Conservation (phyloP, 2,797 vertebrate species). For the Macrochelys suwanniensis region DNA sequence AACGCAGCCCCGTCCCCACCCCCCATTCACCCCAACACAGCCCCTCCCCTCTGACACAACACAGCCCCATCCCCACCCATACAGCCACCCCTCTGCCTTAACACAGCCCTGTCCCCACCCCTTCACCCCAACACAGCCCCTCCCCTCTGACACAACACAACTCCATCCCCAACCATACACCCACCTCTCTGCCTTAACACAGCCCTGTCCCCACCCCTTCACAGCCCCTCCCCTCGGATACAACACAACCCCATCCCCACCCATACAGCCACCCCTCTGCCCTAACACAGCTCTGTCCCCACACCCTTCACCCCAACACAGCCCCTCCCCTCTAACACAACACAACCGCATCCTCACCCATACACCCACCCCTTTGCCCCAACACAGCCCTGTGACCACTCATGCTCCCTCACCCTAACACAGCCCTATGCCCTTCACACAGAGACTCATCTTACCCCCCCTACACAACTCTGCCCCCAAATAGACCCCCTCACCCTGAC, state of each 20-base stretch:
- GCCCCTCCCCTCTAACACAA: background rate
- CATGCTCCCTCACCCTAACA: too few relatives aligned
- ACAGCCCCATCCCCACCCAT: too few relatives aligned
- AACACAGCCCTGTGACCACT: background rate
- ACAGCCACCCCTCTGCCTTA: background rate
- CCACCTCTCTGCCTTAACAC: background rate
- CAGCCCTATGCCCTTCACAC: background rate
- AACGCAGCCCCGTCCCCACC: background rate
- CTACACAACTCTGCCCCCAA: background rate
- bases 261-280: too few relatives aligned
- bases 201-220: background rate
- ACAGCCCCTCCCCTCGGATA: too few relatives aligned
- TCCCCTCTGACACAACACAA: background rate
- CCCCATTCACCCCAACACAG: too few relatives aligned
- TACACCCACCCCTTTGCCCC: too few relatives aligned
- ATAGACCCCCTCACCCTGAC: background rate
- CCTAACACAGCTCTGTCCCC: background rate
- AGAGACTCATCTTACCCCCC: background rate
- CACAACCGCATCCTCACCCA: too few relatives aligned
- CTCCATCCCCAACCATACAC: background rate
- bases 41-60: background rate
- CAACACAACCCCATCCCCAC: background rate
- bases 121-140: background rate
- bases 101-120: background rate
- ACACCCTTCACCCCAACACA: too few relatives aligned